A percentile compares a stretch with the other conserved stretches of the same genome.
phyloP scores from a whole-genome alignment of 2,797 vertebrate species.

The Acanthopagrus latus region DNA sequence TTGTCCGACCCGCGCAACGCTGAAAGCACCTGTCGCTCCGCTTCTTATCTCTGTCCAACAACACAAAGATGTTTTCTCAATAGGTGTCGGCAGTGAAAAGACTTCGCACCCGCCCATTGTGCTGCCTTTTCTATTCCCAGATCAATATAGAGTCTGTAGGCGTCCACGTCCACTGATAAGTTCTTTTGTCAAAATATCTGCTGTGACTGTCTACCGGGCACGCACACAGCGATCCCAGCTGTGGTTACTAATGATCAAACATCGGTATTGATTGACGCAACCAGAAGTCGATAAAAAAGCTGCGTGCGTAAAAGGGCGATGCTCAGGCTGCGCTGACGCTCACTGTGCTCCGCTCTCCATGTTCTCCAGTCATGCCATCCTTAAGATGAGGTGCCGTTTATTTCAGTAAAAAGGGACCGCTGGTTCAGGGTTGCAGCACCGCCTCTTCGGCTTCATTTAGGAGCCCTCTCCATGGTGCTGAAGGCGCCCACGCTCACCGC shows the following conservation, averaged over 20 bases:
- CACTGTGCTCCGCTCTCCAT: background rate
- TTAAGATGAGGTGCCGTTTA: slow-evolving; percentile 2
- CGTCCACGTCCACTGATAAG: slow-evolving; percentile 38
- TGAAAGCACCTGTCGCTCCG: slow-evolving; percentile 61
- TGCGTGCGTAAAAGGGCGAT: slow-evolving; percentile 41
- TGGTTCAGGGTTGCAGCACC: slow-evolving; percentile 36
- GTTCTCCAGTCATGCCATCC: background rate
- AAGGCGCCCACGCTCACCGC: slow-evolving; percentile 73
- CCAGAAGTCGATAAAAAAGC: slow-evolving; percentile 34
- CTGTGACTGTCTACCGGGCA: slow-evolving; percentile 20
- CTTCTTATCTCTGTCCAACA: slow-evolving; percentile 57
- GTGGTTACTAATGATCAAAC: slow-evolving; percentile 39
- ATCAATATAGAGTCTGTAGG: background rate
- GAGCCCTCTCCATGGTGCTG: slow-evolving; percentile 83
- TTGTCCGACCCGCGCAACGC: slow-evolving; percentile 9
- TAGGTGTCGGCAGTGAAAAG: slow-evolving; percentile 38
- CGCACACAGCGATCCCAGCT: background rate
- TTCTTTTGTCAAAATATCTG: slow-evolving; percentile 53
- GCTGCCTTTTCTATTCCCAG: background rate
- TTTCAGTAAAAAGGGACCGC: background rate
- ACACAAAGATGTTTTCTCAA: slow-evolving; percentile 32
- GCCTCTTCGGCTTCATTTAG: slow-evolving; percentile 52
- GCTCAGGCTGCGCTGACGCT: background rate
- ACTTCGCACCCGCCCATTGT: slow-evolving; percentile 45
- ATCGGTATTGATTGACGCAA: slow-evolving; percentile 27